A percentile compares a stretch with the other conserved stretches of the same genome.
Conservation (phyloP, 2,797 vertebrate species). For the Aselliscus stoliczkanus region DNA sequence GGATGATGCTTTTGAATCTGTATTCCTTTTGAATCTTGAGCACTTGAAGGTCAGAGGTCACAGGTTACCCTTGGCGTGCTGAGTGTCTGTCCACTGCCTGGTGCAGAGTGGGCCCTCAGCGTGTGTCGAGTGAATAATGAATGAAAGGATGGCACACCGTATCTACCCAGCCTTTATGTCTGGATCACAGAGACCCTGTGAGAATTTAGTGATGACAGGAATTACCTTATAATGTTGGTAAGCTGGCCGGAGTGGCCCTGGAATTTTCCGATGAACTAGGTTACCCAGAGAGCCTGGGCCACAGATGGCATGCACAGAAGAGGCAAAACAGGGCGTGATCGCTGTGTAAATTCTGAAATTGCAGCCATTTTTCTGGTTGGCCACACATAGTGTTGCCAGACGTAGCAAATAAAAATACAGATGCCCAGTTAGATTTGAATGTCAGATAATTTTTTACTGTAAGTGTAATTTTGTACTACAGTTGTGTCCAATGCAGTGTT, state of each 20-base stretch:
- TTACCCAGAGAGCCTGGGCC: neutral
- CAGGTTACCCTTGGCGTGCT: neutral
- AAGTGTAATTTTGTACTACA: neutral
- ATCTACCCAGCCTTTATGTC: neutral
- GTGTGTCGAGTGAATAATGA: neutral
- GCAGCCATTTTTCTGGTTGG: neutral
- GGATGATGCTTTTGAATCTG: neutral
- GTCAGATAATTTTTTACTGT: neutral
- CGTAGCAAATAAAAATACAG: neutral
- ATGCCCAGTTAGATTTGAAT: neutral
- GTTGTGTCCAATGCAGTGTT: neutral
- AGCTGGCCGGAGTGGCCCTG: neutral
- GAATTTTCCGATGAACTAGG: neutral
- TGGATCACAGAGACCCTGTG: neutral
- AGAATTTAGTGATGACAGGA: neutral
- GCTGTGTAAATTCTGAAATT: neutral
- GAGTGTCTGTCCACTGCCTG: neutral
- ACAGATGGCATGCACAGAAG: neutral
- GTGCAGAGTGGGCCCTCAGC: neutral
- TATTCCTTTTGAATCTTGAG: neutral
- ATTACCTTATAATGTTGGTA: neutral
- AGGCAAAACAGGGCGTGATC: neutral
- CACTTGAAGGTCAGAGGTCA: neutral
- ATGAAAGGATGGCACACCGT: too few relatives aligned
- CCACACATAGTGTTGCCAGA: neutral